phyloP scores from a whole-genome alignment of 1,140 invertebrate genomes.

The Drosophila baimaii region DNA sequence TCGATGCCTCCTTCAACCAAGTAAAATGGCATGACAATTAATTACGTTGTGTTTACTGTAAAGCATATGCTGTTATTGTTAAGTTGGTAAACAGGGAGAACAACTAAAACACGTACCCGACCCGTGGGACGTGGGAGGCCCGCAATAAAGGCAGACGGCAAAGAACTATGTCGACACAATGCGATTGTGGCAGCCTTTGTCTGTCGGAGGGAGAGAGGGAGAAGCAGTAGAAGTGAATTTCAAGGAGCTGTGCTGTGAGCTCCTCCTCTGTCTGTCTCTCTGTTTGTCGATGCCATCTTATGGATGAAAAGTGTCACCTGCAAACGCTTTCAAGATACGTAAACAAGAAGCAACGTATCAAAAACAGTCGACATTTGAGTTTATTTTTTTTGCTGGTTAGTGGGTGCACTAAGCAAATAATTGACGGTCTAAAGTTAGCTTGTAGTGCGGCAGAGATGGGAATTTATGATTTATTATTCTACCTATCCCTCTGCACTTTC shows the following conservation, averaged over 20 bases:
- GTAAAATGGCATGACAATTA: neutral
- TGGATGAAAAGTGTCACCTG: constrained; percentile 40
- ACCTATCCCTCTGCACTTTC: neutral
- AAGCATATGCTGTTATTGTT: constrained; percentile 19
- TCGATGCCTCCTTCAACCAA: neutral
- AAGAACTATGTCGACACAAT: constrained; percentile 20
- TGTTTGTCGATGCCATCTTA: constrained; percentile 33
- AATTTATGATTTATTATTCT: neutral
- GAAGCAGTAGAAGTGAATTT: constrained; percentile 20
- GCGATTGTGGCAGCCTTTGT: constrained; percentile 17
- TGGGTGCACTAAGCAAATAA: constrained; percentile 10
- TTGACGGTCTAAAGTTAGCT: neutral
- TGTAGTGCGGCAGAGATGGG: neutral
- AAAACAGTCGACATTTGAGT: constrained; percentile 13
- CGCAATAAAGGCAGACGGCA: neutral
- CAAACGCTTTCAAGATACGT: constrained; percentile 18
- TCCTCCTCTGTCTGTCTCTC: neutral
- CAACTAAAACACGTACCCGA: constrained; percentile 15
- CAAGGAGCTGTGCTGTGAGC: constrained; percentile 20
- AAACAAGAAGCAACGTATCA: constrained; percentile 8
- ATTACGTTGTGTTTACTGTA: constrained; percentile 15
- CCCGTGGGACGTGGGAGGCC: constrained; percentile 5
- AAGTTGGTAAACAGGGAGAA: constrained; percentile 7
- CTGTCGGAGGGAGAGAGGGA: neutral
- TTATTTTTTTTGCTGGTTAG: neutral